Evolutionary conservation across 2,113 vertebrate species (phyloP).

Genomic region (Callipepla squamata): DNA sequence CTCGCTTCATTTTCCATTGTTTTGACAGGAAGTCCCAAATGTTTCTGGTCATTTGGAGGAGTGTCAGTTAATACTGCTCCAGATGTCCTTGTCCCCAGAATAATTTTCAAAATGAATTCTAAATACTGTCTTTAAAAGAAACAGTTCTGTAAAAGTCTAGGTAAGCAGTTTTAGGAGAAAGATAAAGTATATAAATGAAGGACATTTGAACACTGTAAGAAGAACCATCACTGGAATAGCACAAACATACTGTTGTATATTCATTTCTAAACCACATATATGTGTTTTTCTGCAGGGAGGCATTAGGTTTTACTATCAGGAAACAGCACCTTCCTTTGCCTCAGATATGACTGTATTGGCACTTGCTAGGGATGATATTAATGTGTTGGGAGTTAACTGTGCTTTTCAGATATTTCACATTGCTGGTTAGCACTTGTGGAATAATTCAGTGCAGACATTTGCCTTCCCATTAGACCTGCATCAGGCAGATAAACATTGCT

Average conservation of each 20-base stretch:
- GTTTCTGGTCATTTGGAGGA: constrained; percentile 46
- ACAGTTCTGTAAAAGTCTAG: neutral
- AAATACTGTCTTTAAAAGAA: constrained; percentile 26
- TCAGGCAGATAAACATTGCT: neutral
- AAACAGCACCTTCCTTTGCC: neutral
- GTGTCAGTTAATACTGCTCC: neutral
- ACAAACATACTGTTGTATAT: neutral
- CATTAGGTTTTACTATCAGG: neutral
- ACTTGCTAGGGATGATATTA: neutral
- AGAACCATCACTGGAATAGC: neutral
- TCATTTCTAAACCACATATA: neutral
- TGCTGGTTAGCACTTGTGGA: neutral
- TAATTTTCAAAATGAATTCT: constrained; percentile 35
- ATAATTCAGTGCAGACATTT: neutral
- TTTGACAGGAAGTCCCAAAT: constrained; percentile 14
- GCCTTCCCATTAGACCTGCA: neutral
- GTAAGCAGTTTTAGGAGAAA: neutral
- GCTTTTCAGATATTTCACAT: neutral
- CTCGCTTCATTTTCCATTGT: neutral
- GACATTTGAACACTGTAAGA: neutral
- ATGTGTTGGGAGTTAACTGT: neutral
- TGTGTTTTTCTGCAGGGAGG: neutral
- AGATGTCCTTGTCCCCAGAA: constrained; percentile 11
- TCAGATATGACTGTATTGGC: neutral
- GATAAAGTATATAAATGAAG: constrained; percentile 19